phyloP scores from a whole-genome alignment of 2,888 invertebrate genomes.

The Stomorhina lunata region DNA sequence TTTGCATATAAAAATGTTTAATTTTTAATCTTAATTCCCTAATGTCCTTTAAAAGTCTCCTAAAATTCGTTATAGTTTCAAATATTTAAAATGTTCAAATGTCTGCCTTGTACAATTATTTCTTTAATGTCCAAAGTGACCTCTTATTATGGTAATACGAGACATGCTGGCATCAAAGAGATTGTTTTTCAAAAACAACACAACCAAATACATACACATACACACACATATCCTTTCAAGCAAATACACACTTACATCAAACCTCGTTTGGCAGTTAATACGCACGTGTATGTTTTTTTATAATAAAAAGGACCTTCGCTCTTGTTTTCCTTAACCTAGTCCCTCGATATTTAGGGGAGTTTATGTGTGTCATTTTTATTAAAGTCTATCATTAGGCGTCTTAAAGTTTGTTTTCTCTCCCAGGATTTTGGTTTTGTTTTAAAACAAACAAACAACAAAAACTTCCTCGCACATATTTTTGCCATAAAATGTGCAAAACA shows the following conservation, averaged over 20 bases:
- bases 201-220: not conserved
- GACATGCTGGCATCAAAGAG: slow-evolving; percentile 49
- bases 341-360: not conserved
- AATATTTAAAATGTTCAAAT: not conserved
- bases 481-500: not conserved
- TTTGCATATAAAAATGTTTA: no score
- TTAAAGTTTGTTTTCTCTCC: slow-evolving; percentile 23
- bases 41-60: not conserved
- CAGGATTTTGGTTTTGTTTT: not conserved
- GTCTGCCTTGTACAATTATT: not conserved
- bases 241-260: not conserved
- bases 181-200: slow-evolving; percentile 7
- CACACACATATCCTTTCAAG: not conserved
- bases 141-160: slow-evolving; percentile 44
- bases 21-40: no score
- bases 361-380: slow-evolving; percentile 14
- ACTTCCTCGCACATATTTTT: not conserved
- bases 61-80: not conserved
- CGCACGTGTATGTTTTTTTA: not conserved
- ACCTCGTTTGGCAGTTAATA: not conserved
- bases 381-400: slow-evolving; percentile 40
- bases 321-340: not conserved
- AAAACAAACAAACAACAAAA: not conserved
- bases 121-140: slow-evolving; percentile 31
- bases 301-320: not conserved